phyloP scores from a whole-genome alignment of 2,888 invertebrate genomes.

The Scelioninae gen. 1 region DNA sequence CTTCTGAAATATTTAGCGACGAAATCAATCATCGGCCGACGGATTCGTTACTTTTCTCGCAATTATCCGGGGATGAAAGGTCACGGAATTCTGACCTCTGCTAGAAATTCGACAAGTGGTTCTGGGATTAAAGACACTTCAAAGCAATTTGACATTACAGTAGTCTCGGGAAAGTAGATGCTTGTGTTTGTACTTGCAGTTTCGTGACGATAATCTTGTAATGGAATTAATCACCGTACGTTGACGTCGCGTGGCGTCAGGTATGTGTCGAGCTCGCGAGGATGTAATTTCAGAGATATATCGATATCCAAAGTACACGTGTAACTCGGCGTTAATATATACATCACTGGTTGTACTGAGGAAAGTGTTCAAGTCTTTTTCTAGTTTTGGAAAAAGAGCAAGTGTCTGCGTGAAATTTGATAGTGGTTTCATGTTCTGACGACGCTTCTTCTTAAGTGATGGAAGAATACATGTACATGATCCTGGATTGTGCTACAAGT shows the following conservation, averaged over 20 bases:
- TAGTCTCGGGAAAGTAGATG: conserved; percentile 39
- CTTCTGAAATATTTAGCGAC: no score
- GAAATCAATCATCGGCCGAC: no score
- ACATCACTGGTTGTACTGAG: conserved; percentile 64
- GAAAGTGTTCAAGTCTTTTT: conserved; percentile 48
- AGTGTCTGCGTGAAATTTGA: conserved; percentile 10
- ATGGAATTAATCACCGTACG: conserved; percentile 68
- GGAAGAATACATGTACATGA: no score
- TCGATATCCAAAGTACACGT: conserved; percentile 69
- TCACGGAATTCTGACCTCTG: no score
- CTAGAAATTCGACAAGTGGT: no score
- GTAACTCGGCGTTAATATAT: conserved; percentile 70
- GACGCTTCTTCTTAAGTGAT: neutral
- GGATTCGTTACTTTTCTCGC: no score
- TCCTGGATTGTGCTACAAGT: no score
- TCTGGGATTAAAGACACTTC: conserved; percentile 18
- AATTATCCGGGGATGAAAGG: no score
- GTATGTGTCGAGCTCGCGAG: conserved; percentile 58
- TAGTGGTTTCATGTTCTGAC: neutral
- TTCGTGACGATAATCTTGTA: conserved; percentile 67
- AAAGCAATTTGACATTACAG: conserved; percentile 20
- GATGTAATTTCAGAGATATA: conserved; percentile 74
- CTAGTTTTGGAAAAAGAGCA: conserved; percentile 35
- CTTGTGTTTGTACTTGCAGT: conserved; percentile 33
- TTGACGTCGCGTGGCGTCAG: conserved; percentile 67